A percentile compares a stretch with the other conserved stretches of the same genome.
Evolutionary conservation across 2,113 vertebrate genomes (phyloP).

Genomic region (Pholis gunnellus): DNA sequence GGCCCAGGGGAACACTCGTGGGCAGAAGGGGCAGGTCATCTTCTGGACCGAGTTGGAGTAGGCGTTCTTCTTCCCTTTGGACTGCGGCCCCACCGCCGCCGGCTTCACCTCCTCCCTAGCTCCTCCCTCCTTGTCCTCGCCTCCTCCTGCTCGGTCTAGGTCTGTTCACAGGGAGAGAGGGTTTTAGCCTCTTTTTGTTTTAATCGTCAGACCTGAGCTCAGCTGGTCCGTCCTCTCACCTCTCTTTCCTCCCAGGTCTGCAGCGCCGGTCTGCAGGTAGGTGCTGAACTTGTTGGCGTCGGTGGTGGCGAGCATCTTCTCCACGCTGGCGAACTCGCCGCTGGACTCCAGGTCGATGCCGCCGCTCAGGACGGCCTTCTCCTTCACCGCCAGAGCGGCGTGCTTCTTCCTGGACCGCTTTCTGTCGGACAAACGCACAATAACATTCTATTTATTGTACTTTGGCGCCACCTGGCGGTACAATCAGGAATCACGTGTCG

Average conservation of each 20-base stretch:
- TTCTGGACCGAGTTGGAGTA: conserved; percentile 95
- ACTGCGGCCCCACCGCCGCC: conserved; percentile 37
- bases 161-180: conserved; percentile 70
- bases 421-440: conserved; percentile 10
- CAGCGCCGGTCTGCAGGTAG: conserved; percentile 89
- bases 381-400: conserved; percentile 18
- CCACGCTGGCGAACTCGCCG: conserved; percentile 97
- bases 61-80: conserved; percentile 90
- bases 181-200: background rate
- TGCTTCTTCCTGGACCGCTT: conserved; percentile 71
- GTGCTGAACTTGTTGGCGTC: conserved; percentile 96
- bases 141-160: conserved; percentile 38
- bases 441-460: rapidly evolving
- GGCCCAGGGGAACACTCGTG: conserved; percentile 94
- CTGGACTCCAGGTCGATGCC: conserved; percentile 93
- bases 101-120: conserved; percentile 82
- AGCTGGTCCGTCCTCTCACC: conserved; percentile 61
- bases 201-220: too few relatives aligned
- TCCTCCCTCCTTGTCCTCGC: conserved; percentile 77
- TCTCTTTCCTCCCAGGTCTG: conserved; percentile 82
- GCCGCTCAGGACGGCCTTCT: conserved; percentile 16
- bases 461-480: background rate
- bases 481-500: background rate
- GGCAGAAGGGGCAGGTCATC: conserved; percentile 94
- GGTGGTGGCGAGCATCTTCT: conserved; percentile 97